Conservation (phyloP, 37 sponge, comb jelly and placozoan genomes). For the Petrosia ficiformis region DNA sequence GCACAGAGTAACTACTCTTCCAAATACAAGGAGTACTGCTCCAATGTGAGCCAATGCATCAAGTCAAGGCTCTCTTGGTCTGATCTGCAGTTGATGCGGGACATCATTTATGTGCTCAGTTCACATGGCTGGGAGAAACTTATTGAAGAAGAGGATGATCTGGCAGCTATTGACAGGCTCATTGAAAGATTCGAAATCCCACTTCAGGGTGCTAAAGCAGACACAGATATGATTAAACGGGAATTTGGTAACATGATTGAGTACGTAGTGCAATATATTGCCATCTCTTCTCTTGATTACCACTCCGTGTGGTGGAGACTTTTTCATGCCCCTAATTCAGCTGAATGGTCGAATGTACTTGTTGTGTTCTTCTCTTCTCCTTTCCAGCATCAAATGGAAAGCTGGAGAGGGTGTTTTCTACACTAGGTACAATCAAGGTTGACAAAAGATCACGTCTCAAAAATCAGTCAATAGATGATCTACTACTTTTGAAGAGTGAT, state of each 20-base stretch:
- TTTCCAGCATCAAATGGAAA: slow-evolving; percentile 57
- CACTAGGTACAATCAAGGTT: slow-evolving; percentile 15
- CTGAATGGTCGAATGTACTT: slow-evolving; percentile 35
- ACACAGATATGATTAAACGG: slow-evolving; percentile 18
- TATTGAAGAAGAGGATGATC: slow-evolving; percentile 29
- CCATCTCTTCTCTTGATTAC: slow-evolving; percentile 37
- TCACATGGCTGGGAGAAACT: slow-evolving; percentile 66
- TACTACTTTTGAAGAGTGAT: slow-evolving; percentile 6
- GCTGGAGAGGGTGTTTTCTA: slow-evolving; percentile 43
- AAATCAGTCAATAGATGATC: slow-evolving; percentile 28
- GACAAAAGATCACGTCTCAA: slow-evolving; percentile 21
- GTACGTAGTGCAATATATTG: slow-evolving; percentile 43
- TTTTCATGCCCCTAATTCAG: slow-evolving; percentile 52
- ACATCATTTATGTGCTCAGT: slow-evolving; percentile 57
- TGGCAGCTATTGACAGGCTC: slow-evolving; percentile 53
- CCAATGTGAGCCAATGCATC: slow-evolving; percentile 46
- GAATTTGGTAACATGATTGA: slow-evolving; percentile 54
- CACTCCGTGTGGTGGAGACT: slow-evolving; percentile 64
- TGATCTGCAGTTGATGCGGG: slow-evolving; percentile 57
- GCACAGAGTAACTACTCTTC: slow-evolving; percentile 32
- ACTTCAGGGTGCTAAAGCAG: slow-evolving; percentile 35
- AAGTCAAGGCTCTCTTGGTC: slow-evolving; percentile 72
- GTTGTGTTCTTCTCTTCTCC: slow-evolving; percentile 51
- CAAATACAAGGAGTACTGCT: slow-evolving; percentile 57
- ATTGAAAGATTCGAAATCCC: slow-evolving; percentile 32